phyloP scores from a whole-genome alignment of 2,113 vertebrate species.

The Bubo blakistoni region DNA sequence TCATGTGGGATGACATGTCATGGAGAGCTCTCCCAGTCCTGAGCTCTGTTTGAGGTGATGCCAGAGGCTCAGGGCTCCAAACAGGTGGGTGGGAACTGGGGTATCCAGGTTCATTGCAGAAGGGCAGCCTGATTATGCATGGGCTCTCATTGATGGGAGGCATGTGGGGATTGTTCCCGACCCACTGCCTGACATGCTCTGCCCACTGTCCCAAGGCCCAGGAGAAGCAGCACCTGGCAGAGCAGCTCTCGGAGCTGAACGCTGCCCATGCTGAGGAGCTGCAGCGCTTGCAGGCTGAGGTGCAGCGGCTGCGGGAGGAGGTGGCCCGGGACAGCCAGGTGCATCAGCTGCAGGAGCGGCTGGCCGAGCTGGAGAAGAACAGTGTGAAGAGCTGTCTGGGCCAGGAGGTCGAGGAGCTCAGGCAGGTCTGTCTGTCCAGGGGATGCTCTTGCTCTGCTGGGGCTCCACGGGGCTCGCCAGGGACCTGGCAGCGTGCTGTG shows the following conservation, averaged over 20 bases:
- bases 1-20: accelerated
- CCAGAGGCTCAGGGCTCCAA: neutral
- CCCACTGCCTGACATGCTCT: neutral
- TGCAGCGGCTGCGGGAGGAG: constrained; percentile 31
- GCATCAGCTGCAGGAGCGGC: constrained; percentile 4
- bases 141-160: neutral
- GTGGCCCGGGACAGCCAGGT: neutral
- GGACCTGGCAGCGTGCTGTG: neutral
- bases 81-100: neutral
- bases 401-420: constrained; percentile 66
- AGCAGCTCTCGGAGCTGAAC: constrained; percentile 57
- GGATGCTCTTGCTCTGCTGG: neutral
- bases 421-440: constrained; percentile 24
- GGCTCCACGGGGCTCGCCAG: neutral
- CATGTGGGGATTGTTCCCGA: accelerated
- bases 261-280: constrained; percentile 55
- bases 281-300: constrained; percentile 33
- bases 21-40: neutral
- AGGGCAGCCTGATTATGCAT: neutral
- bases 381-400: constrained; percentile 37
- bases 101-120: accelerated
- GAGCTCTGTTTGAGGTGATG: neutral
- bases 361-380: constrained; percentile 57
- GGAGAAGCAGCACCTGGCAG: constrained; percentile 64
- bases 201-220: constrained; percentile 45